Evolutionary conservation across 2,113 vertebrate genomes (phyloP).

Genomic region (Cottus gobio): DNA sequence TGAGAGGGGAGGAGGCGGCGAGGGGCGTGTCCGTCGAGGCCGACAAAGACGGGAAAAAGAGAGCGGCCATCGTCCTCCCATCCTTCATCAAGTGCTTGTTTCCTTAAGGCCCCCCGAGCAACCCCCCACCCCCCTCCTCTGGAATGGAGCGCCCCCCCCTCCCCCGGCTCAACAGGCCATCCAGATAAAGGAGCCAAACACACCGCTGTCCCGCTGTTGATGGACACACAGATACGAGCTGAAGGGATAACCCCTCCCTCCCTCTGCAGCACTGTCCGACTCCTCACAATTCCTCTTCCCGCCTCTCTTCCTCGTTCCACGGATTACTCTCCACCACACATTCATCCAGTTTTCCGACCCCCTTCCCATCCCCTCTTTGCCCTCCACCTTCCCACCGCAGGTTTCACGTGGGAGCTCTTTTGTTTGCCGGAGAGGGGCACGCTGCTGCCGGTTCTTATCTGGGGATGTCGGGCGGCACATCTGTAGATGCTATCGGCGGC

Average conservation of each 20-base stretch:
- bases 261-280: neutral
- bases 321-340: constrained; percentile 34
- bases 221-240: constrained; percentile 59
- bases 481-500: constrained; percentile 73
- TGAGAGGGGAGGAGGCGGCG: constrained; percentile 24
- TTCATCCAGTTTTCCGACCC: constrained; percentile 48
- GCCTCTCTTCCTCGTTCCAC: constrained; percentile 37
- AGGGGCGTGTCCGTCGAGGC: constrained; percentile 69
- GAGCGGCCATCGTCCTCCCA: constrained; percentile 23
- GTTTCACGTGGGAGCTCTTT: constrained; percentile 59
- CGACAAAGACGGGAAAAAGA: constrained; percentile 9
- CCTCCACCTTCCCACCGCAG: constrained; percentile 44
- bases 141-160: constrained; percentile 55
- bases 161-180: constrained; percentile 44
- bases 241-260: constrained; percentile 47
- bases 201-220: constrained; percentile 54
- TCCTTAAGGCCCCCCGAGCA: constrained; percentile 26
- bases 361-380: constrained; percentile 18
- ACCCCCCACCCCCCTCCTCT: neutral
- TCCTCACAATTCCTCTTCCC: constrained; percentile 12
- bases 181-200: constrained; percentile 65
- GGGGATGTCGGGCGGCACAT: constrained; percentile 63
- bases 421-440: constrained; percentile 57
- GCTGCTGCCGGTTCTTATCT: constrained; percentile 66
- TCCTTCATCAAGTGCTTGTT: constrained; percentile 58